Evolutionary conservation across 2,888 invertebrate genomes (phyloP).

Genomic region (Ochropleura leucogaster): DNA sequence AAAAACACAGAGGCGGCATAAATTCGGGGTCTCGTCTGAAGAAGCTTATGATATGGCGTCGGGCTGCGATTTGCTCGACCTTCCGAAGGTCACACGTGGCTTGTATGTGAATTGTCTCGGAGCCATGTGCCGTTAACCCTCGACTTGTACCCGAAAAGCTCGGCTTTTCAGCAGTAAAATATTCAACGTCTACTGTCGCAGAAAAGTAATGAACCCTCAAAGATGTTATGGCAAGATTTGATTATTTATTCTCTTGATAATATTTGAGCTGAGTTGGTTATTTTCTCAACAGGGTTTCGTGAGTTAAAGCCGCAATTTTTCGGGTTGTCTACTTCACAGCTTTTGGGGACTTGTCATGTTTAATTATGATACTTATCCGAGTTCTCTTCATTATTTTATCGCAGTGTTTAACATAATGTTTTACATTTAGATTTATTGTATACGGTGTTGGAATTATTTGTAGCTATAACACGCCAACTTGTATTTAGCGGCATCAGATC

Average conservation of each 20-base stretch:
- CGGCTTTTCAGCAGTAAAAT: conserved; percentile 41
- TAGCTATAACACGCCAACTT: conserved; percentile 28
- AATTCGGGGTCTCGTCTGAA: conserved; percentile 22
- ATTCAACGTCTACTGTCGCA: conserved; percentile 51
- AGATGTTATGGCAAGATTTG: conserved; percentile 41
- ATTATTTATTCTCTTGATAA: conserved; percentile 53
- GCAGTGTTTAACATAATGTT: conserved; percentile 9
- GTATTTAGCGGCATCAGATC: conserved; percentile 22
- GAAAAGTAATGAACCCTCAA: conserved; percentile 39
- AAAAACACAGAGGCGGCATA: conserved; percentile 10
- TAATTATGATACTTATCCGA: conserved; percentile 13
- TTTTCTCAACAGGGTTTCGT: conserved; percentile 7
- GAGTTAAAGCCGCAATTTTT: conserved; percentile 17
- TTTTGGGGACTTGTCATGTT: conserved; percentile 12
- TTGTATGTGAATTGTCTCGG: conserved; percentile 53
- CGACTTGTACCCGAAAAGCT: conserved; percentile 19
- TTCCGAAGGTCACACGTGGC: conserved; percentile 56
- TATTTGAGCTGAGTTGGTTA: conserved; percentile 31
- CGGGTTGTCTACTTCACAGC: conserved; percentile 10
- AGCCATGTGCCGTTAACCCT: conserved; percentile 47
- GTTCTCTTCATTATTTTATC: background rate
- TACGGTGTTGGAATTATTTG: background rate
- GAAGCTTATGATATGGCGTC: conserved; percentile 21
- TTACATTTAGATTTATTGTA: conserved; percentile 10
- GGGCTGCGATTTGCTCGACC: conserved; percentile 28